Base-by-base conservation (phyloP, 1,140 invertebrate species). In the Halyomorpha halys region DNA sequence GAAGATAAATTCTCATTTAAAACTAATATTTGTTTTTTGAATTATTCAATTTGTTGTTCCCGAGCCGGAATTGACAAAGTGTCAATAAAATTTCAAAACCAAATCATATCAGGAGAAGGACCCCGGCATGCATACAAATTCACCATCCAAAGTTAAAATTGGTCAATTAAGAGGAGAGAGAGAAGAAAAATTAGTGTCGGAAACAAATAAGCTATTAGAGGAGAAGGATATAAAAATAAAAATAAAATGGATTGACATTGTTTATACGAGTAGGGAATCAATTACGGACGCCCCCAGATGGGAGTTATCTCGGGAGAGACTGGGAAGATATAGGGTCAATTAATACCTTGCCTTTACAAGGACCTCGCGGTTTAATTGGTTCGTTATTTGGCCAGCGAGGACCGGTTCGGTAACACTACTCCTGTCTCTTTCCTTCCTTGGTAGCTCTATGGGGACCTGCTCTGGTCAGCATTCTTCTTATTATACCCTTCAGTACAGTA, bases 121-220 rank as follows among this genome's bases (percentile, higher is more conserved):
- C 1, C 34, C 1, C 34, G 34, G 34, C 13, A 39, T 39, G 34
- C 34, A 39, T 39, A 39, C 34, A 39, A 39, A 39, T 39, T 4
- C 8, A 39, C 11, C 11, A 39, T 1, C 34, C 4, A 9, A 9
- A 3, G 34, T 39, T 11, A 39, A 39, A 39, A 39, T 39, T 39
- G 34, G 34, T 39, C 34, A 39, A 39, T 39, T 39, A 39, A 39
- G 34, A 39, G 34, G 34, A 39, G 34, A 13, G 34, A 39, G 34
- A 39, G 34, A 21, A 49, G 47, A 49, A 49, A 49, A 49, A 49
- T 49, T 49, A 49, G 47, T 49, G 47, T 18, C 21, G n/a, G 47
- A 49, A 49, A 49, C 47, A 49, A 49, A 49, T 49, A 49, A 49
- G n/a, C 47, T 49, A 49, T 49, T 49, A 49, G 47, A 49, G 47